Evolutionary conservation across 2,797 vertebrate genomes (phyloP).

Genomic region (Corythornis leucogaster): DNA sequence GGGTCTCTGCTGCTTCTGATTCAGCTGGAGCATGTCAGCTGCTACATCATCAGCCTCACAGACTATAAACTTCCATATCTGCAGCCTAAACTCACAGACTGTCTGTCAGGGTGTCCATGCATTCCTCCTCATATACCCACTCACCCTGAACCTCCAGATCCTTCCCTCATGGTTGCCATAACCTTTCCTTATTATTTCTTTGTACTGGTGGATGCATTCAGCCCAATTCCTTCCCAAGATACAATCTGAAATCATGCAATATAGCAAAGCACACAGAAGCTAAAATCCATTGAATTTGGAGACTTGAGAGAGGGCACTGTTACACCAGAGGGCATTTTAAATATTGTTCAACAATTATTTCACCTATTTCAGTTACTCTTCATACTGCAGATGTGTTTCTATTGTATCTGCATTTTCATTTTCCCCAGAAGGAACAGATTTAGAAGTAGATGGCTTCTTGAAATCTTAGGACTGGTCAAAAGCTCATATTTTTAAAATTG

Average conservation of each 20-base stretch:
- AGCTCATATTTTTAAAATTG: not conserved
- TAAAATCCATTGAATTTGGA: not conserved
- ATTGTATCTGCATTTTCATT: not conserved
- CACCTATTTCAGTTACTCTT: not conserved
- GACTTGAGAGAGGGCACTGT: not conserved
- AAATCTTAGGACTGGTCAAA: not conserved
- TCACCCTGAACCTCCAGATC: not conserved
- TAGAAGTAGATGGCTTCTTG: not conserved
- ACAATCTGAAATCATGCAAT: not conserved
- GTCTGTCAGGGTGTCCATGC: accelerated
- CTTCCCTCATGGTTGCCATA: not conserved
- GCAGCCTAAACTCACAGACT: not conserved
- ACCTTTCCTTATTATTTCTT: not conserved
- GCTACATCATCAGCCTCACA: not conserved
- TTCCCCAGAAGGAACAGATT: not conserved
- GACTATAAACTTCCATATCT: not conserved
- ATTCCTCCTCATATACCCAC: not conserved
- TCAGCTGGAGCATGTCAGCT: not conserved
- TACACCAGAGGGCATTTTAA: not conserved
- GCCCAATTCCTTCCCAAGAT: not conserved
- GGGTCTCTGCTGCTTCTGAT: not conserved
- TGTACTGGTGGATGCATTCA: not conserved
- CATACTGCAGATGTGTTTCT: not conserved
- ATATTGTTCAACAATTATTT: not conserved
- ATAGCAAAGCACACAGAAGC: not conserved